Base-by-base conservation (phyloP, 2,888 invertebrate species). In the Dinocampus coccinellae region DNA sequence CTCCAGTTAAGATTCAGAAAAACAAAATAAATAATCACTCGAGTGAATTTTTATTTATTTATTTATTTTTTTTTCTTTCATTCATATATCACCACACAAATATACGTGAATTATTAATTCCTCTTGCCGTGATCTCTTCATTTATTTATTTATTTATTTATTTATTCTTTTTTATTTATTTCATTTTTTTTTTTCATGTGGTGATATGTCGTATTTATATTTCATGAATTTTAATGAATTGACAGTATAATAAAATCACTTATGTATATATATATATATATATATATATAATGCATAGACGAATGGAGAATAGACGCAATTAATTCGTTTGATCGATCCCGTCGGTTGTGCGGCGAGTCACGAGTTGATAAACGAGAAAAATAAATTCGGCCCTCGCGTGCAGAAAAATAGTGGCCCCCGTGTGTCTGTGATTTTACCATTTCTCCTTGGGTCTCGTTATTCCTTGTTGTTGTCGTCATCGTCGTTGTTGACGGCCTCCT, bases 241-340 rank as follows among this genome's bases (percentile, higher is more conserved):
- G 29, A 29, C 42, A n/a, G 13, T 6, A 42, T 42, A 3, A 42
- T 11, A n/a, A 42, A 11, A 11, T 13, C 10, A 11, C 11, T 42
- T n/a, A 42, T 42, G 42, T 55, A 22, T 55, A 55, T 16, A 13
- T 55, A 22, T 33, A 34, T 60, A 3, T 33, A 60, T 34, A 16
- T 16, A 47, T 57, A 26, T 57, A n/a, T n/a, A n/a, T n/a, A n/a
- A n/a, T n/a, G 26, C 16, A 29, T 57, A 47, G 16, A 36, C 22
- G 47, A 63, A n/a, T 29, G 3, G 20, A 3, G 52, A 36, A 29
- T 13, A 65, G 29, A 47, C 58, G 47, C 70, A 72, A 72, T 72
- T 67, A 72, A 72, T 72, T 55, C 42, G 71, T 72, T 72, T 72
- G 71, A 72, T 72, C 71, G 67, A 72, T 72, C 71, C 63, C 67